Base-by-base conservation (phyloP, 2,797 vertebrate genomes). In the Merluccius polli region DNA sequence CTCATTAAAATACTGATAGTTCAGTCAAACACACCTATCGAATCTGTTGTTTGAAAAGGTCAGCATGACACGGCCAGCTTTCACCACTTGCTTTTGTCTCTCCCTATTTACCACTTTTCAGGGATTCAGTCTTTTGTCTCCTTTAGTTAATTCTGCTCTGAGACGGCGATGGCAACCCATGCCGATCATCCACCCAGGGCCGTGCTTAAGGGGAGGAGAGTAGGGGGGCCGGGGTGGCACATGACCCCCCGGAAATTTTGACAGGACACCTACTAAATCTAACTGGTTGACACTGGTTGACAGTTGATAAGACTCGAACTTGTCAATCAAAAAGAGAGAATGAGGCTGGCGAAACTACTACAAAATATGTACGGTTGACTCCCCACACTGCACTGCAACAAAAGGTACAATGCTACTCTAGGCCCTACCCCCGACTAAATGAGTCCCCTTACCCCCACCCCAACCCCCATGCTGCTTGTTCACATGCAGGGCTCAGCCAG, bases 401-500 rank as follows among this genome's bases (percentile, higher is more conserved):
- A n/a, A 48, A 48, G 44, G 44, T 48, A 48, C 44, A 21, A 8
- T 35, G 44, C 3, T 48, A 8, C 44, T 15, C 44, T 48, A 15
- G 18, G 44, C 44, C 52, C 52, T 18, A 59, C 52, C 21, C 52
- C 52, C 21, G 1, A 59, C 21, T 59, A 24, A 59, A 59, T 59
- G 0, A 59, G 52, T 59, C 52, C 15, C 44, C 44, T 48, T 18
- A 48, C 33, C 33, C 33, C 33, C 33, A 3, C 33, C 33, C 33
- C 33, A 3, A 18, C 44, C 44, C 44, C 44, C 44, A 48, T 48
- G 44, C 44, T 48, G 44, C 44, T 7, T 18, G 16, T 48, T 6
- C 4, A 48, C 81, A 85, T 77, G 82, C 76, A 78, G 71, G 81
- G 86, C 74, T 81, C 83, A 81, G 83, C 84, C 79, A 81, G 86